These are phyloP conservation scores for Cryptoprocta ferox DNA, from an alignment of 2,797 vertebrate genomes.

Conservation along the genomic window DNA sequence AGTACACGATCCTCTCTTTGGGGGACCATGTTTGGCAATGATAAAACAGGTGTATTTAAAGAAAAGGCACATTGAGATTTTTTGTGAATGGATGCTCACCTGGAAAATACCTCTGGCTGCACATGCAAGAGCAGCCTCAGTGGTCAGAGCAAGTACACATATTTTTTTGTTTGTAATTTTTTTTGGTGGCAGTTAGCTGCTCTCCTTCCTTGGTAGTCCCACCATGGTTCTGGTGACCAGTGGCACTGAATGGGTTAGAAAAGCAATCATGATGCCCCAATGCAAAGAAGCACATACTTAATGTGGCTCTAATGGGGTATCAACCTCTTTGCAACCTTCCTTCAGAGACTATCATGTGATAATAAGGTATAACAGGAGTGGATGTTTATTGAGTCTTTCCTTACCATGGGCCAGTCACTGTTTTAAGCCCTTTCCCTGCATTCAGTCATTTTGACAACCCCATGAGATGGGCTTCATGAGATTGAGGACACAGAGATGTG, in stretches of 20 bases:
- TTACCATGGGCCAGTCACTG: fast-evolving
- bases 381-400: neutral
- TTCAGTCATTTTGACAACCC: neutral
- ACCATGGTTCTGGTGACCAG: neutral
- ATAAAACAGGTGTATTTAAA: neutral
- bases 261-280: neutral
- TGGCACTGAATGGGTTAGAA: neutral
- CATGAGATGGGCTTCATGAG: neutral
- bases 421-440: neutral
- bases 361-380: neutral
- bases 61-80: neutral
- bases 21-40: neutral
- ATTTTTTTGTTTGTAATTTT: neutral
- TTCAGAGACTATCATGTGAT: neutral
- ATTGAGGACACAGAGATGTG: neutral
- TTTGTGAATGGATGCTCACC: neutral
- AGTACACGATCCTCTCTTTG: neutral
- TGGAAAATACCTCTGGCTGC: neutral
- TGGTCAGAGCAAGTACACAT: neutral
- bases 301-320: neutral
- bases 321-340: neutral
- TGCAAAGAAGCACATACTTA: neutral
- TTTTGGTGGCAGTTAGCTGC: neutral
- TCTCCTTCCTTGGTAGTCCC: neutral
- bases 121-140: neutral